Evolutionary conservation across 2,113 vertebrate genomes (phyloP).

Genomic region (Bos taurus): ARS-UCD2.0 NC_037337.1:18241501-18242000

Average conservation of each 20-base stretch:
- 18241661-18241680: neutral
- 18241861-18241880: neutral
- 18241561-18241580: neutral
- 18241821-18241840: neutral
- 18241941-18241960: neutral
- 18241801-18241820: neutral
- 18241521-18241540: neutral
- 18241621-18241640: neutral
- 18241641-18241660: neutral
- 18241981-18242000: neutral
- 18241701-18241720: neutral
- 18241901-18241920: neutral
- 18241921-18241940: neutral
- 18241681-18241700: neutral
- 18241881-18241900: neutral
- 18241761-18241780: neutral
- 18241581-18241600: neutral
- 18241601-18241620: neutral
- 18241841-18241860: neutral
- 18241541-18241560: fast-evolving
- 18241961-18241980: neutral
- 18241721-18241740: neutral
- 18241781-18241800: neutral
- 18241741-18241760: neutral
- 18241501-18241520: neutral